Percentiles rank a stretch among this genome's conserved stretches.
phyloP scores from a whole-genome alignment of 2,797 vertebrate species.

The Anniella stebbinsi region DNA sequence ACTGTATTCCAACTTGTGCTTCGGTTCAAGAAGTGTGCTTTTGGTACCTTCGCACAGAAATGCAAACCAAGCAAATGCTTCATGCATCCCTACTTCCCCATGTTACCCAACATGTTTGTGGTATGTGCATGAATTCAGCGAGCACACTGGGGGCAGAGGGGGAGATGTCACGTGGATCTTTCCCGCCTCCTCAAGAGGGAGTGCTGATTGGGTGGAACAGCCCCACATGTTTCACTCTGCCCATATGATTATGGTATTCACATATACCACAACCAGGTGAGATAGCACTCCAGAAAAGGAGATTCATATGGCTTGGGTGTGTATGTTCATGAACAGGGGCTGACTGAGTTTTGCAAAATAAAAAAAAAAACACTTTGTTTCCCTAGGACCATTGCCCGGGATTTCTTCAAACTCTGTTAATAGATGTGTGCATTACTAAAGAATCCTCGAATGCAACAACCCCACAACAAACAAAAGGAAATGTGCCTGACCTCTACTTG shows the following conservation, averaged over 20 bases:
- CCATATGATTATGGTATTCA: neutral
- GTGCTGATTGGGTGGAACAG: neutral
- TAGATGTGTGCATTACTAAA: neutral
- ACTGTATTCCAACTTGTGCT: too few species aligned
- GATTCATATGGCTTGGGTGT: too few species aligned
- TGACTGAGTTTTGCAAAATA: neutral
- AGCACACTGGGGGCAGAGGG: neutral
- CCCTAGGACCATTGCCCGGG: neutral
- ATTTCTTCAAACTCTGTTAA: neutral
- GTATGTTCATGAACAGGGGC: neutral
- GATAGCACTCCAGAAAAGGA: too few species aligned
- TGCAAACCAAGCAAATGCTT: too few species aligned
- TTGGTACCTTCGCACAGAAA: too few species aligned
- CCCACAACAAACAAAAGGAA: neutral
- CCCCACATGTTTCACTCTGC: neutral
- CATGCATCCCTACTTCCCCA: too few species aligned
- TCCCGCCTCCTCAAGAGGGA: too few species aligned
- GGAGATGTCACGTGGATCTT: neutral
- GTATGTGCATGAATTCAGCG: neutral
- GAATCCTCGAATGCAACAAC: neutral
- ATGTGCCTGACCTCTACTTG: neutral
- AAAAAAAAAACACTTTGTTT: neutral
- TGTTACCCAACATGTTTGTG: neutral
- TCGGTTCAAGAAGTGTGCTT: too few species aligned
- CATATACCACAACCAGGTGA: neutral